Evolutionary conservation across 2,113 vertebrate genomes (phyloP).

Genomic region (Equus przewalskii): DNA sequence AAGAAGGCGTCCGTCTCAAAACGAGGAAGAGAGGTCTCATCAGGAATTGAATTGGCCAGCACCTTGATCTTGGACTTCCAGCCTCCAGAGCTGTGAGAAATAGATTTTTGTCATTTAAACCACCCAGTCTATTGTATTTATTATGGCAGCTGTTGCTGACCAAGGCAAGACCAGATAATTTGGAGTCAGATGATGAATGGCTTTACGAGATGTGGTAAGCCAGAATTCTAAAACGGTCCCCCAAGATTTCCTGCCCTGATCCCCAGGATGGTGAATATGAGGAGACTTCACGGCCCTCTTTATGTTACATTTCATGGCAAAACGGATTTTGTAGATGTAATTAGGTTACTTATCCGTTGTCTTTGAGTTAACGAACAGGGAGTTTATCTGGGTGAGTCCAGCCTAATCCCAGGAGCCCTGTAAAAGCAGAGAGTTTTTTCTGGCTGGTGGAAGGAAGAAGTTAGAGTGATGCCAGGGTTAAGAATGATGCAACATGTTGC

Average conservation of each 20-base stretch:
- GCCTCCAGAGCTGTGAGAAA: neutral
- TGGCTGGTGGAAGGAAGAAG: neutral
- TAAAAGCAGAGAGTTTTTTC: neutral
- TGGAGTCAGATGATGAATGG: neutral
- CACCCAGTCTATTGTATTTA: neutral
- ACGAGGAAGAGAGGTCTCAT: neutral
- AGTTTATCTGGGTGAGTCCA: neutral
- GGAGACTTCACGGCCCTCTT: neutral
- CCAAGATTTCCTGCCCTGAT: neutral
- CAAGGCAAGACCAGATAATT: neutral
- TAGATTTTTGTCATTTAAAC: neutral
- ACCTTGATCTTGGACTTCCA: neutral
- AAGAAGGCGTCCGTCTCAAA: neutral
- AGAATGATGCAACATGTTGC: neutral
- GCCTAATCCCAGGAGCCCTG: neutral
- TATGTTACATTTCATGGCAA: no score
- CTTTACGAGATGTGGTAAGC: neutral
- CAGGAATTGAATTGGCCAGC: neutral
- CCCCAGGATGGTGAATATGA: no score
- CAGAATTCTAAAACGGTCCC: neutral
- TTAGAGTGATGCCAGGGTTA: neutral
- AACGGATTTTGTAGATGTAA: neutral
- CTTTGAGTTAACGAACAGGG: neutral
- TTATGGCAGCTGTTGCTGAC: neutral
- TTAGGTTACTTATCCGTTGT: neutral